Evolutionary conservation across 37 sponge, comb jelly and placozoan species (phyloP).

Genomic region (Halisarca cf. caerulea): DNA sequence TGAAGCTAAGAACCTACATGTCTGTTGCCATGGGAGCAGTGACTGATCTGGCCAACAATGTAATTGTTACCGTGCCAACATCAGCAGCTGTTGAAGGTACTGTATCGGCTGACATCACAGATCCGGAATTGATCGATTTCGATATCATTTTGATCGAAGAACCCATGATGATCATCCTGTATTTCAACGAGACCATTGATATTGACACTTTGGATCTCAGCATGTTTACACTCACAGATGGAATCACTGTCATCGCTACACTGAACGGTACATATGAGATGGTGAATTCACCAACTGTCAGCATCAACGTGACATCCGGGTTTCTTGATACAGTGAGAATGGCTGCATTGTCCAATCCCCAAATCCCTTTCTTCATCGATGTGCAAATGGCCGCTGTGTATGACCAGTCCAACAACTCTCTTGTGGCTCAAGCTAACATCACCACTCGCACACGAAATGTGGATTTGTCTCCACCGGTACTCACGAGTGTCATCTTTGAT

Average conservation of each 20-base stretch:
- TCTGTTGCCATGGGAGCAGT: slow-evolving; percentile 54
- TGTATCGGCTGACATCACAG: slow-evolving; percentile 50
- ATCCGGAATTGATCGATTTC: slow-evolving; percentile 72
- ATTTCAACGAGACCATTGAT: slow-evolving; percentile 77
- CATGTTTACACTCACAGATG: slow-evolving; percentile 45
- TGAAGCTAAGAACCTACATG: slow-evolving; percentile 32
- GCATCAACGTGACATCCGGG: slow-evolving; percentile 36
- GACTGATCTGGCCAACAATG: slow-evolving; percentile 46
- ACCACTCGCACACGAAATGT: slow-evolving; percentile 50
- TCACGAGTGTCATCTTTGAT: slow-evolving; percentile 67
- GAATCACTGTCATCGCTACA: background rate
- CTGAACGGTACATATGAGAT: slow-evolving; percentile 30
- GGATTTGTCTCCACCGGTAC: slow-evolving; percentile 62
- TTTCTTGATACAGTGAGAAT: slow-evolving; percentile 36
- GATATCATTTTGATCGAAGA: slow-evolving; percentile 65
- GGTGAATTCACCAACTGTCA: slow-evolving; percentile 34
- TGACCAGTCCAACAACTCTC: slow-evolving; percentile 46
- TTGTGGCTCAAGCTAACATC: slow-evolving; percentile 7
- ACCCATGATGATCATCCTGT: slow-evolving; percentile 64
- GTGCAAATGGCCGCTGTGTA: slow-evolving; percentile 27
- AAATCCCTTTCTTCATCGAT: slow-evolving; percentile 38
- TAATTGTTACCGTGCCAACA: slow-evolving; percentile 15
- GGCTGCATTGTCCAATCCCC: slow-evolving; percentile 29
- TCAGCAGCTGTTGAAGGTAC: slow-evolving; percentile 35
- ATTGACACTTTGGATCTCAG: slow-evolving; percentile 24